phyloP scores from a whole-genome alignment of 2,888 invertebrate species.

The Caenorhabditis zanzibari region DNA sequence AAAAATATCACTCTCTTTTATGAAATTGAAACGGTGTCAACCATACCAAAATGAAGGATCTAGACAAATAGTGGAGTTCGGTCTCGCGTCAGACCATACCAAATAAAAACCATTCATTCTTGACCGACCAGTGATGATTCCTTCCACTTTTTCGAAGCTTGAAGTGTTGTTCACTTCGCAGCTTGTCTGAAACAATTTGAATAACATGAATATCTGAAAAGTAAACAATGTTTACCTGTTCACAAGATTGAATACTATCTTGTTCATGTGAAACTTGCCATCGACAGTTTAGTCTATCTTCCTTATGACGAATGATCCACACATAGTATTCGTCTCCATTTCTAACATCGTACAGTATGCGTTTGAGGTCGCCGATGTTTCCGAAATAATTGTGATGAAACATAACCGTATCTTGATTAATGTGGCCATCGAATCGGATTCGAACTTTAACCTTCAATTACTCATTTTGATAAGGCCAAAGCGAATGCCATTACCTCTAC shows the following conservation, averaged over 20 bases:
- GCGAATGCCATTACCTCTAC: constrained; percentile 26
- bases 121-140: background rate
- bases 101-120: background rate
- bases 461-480: background rate
- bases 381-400: constrained; percentile 29
- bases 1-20: too few relatives aligned
- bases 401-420: background rate
- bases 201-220: too few relatives aligned
- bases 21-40: background rate
- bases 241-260: constrained; percentile 1
- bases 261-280: constrained; percentile 21
- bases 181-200: background rate
- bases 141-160: background rate
- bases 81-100: constrained; percentile 7
- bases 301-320: constrained; percentile 21
- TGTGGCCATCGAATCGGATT: background rate
- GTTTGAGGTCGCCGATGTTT: constrained; percentile 14
- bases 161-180: background rate
- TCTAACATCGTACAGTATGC: background rate
- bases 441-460: constrained; percentile 7
- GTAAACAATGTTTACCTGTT: background rate
- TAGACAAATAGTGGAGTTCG: constrained; percentile 18
- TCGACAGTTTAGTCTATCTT: background rate
- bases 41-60: constrained; percentile 11
- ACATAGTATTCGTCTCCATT: background rate